Percentiles rank a stretch among this genome's conserved stretches.
Conservation (phyloP, 2,113 vertebrate genomes). For the Alligator sinensis region DNA sequence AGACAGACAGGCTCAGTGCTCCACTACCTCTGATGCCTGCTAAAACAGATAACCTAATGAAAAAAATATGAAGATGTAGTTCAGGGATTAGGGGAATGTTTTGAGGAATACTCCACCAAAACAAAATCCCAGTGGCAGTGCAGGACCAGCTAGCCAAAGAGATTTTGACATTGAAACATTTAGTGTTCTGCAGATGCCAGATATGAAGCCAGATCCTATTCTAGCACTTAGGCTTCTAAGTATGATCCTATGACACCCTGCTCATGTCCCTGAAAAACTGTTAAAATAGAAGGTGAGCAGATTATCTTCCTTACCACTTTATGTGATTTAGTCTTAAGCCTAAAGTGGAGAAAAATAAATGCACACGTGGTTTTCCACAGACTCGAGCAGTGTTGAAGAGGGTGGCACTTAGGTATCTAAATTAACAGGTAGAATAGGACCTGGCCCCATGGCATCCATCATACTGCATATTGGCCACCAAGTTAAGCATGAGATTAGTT, state of each 20-base stretch:
- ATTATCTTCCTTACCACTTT: too few relatives aligned
- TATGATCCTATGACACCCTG: too few relatives aligned
- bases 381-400: too few relatives aligned
- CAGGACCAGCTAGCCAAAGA: neutral
- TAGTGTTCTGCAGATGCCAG: neutral
- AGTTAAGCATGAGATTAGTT: neutral
- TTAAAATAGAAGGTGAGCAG: too few relatives aligned
- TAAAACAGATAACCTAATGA: slow-evolving; percentile 10
- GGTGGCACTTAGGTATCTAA: too few relatives aligned
- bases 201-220: neutral
- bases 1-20: neutral
- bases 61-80: neutral
- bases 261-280: too few relatives aligned
- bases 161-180: neutral
- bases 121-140: neutral
- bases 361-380: too few relatives aligned
- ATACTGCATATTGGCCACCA: neutral
- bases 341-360: too few relatives aligned
- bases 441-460: neutral
- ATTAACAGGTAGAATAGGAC: too few relatives aligned
- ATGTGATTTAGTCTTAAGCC: too few relatives aligned
- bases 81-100: neutral
- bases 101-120: neutral
- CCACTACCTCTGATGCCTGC: neutral
- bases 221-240: too few relatives aligned